Evolutionary conservation across 2,888 invertebrate genomes (phyloP).

Genomic region (Eugnorisma glareosa): DNA sequence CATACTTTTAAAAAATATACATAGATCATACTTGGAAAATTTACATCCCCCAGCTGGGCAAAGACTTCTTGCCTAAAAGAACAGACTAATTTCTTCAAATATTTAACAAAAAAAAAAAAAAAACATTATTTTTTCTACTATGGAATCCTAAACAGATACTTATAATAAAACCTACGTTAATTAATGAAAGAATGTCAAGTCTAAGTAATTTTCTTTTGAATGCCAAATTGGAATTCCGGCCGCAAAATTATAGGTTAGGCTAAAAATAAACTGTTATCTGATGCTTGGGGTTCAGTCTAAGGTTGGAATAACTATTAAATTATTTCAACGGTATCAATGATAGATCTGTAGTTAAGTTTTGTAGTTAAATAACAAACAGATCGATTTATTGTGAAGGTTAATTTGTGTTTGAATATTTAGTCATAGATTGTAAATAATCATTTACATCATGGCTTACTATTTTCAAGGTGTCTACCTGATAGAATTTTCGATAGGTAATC

Average conservation of each 20-base stretch:
- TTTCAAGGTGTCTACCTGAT: background rate
- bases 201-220: constrained; percentile 3
- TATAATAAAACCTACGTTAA: background rate
- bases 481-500: background rate
- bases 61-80: background rate
- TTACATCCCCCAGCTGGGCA: background rate
- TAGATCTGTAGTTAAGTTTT: background rate
- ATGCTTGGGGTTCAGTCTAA: constrained; percentile 12
- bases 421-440: no score
- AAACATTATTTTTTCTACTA: background rate
- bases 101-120: background rate
- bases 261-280: constrained; percentile 27
- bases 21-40: background rate
- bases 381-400: constrained; percentile 26
- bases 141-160: background rate
- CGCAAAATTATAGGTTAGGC: constrained; percentile 5
- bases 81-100: background rate
- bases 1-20: no score
- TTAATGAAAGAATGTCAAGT: constrained; percentile 11
- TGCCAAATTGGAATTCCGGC: background rate
- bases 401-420: background rate
- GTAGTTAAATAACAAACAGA: constrained; percentile 25
- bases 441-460: background rate
- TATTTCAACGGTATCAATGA: constrained; percentile 29
- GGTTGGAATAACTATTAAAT: constrained; percentile 9